phyloP scores from a whole-genome alignment of 2,888 invertebrate species.

The Papilio elwesi region DNA sequence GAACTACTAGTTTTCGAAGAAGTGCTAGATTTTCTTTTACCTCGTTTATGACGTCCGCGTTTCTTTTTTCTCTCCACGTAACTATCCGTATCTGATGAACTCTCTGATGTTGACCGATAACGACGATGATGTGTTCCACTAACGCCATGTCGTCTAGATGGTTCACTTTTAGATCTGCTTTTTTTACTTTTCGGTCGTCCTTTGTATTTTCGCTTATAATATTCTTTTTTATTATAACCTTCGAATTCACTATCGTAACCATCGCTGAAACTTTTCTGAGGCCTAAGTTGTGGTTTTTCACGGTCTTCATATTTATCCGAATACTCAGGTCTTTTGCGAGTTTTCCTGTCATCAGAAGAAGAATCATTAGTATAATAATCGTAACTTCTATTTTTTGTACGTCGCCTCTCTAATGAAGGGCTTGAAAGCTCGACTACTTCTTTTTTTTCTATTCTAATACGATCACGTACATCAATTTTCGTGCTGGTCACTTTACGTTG shows the following conservation, averaged over 20 bases:
- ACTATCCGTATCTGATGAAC: constrained; percentile 67
- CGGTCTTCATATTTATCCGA: constrained; percentile 65
- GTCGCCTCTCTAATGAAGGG: constrained; percentile 65
- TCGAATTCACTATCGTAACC: constrained; percentile 78
- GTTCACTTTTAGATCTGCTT: constrained; percentile 79
- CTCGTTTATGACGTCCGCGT: constrained; percentile 72
- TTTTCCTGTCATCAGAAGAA: constrained; percentile 73
- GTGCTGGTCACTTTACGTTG: constrained; percentile 80
- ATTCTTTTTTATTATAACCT: constrained; percentile 55
- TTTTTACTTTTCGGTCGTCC: constrained; percentile 60
- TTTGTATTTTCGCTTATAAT: constrained; percentile 58
- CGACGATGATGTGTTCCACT: constrained; percentile 62
- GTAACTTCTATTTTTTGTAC: constrained; percentile 57
- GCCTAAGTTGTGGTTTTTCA: constrained; percentile 64
- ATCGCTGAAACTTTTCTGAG: constrained; percentile 81
- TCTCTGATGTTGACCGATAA: constrained; percentile 66
- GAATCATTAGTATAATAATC: constrained; percentile 74
- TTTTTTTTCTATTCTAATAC: constrained; percentile 80
- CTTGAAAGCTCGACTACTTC: constrained; percentile 80
- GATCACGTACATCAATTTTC: constrained; percentile 79
- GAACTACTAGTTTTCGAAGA: constrained; percentile 75
- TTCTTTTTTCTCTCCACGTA: constrained; percentile 70
- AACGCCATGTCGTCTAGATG: constrained; percentile 65
- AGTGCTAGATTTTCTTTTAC: constrained; percentile 71
- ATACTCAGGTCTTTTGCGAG: constrained; percentile 59